These are phyloP conservation scores for Artemia sinica DNA, from an alignment of 2,888 invertebrate genomes.

Conservation along the genomic window DNA sequence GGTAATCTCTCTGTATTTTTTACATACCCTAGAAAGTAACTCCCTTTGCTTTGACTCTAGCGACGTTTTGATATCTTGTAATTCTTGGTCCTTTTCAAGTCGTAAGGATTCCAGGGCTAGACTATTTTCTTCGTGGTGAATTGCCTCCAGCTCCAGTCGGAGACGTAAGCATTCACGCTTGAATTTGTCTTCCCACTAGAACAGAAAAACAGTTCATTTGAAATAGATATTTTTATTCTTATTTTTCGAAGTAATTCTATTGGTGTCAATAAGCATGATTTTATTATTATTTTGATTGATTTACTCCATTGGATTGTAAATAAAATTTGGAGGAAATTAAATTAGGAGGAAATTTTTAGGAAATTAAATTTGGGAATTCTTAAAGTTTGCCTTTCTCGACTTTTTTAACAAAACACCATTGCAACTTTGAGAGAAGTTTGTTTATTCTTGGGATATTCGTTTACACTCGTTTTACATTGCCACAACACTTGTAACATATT, in stretches of 20 bases:
- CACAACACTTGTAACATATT: no score
- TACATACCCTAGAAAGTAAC: conserved; percentile 9
- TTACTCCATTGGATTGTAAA: not conserved
- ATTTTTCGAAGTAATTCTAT: conserved; percentile 3
- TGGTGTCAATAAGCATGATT: not conserved
- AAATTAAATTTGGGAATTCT: no score
- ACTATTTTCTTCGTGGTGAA: conserved; percentile 43
- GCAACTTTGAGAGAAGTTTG: no score
- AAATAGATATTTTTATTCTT: not conserved
- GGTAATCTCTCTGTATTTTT: not conserved
- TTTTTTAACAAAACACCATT: no score
- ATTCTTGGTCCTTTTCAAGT: conserved; percentile 35
- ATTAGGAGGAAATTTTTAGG: no score
- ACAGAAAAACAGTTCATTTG: conserved; percentile 27
- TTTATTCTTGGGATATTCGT: no score
- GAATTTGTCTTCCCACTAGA: conserved; percentile 46
- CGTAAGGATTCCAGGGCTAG: conserved; percentile 40
- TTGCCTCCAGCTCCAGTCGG: conserved; percentile 43
- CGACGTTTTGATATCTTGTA: conserved; percentile 5
- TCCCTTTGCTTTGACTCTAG: conserved; percentile 17
- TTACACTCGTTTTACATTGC: no score
- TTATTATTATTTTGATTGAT: conserved; percentile 11
- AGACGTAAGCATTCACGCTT: conserved; percentile 44
- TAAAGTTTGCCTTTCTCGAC: no score
- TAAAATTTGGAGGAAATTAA: no score